phyloP scores from a whole-genome alignment of 2,113 vertebrate genomes.

The Scytalopus superciliaris region DNA sequence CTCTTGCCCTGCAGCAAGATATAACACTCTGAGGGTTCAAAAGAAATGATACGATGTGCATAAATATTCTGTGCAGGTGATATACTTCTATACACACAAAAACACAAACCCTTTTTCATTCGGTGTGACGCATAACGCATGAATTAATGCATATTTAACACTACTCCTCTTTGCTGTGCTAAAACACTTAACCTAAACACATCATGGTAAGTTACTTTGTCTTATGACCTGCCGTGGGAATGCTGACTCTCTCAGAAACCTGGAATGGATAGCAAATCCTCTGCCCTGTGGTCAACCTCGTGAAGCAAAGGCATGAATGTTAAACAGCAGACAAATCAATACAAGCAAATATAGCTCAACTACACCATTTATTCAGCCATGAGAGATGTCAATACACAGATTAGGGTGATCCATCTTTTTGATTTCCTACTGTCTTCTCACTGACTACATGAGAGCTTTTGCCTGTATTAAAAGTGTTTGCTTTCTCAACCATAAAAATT shows the following conservation, averaged over 20 bases:
- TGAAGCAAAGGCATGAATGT: conserved; percentile 88
- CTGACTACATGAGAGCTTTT: conserved; percentile 82
- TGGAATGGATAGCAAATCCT: conserved; percentile 78
- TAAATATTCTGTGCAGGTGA: not conserved
- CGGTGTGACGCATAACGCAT: not conserved
- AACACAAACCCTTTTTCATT: not conserved
- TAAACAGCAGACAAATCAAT: conserved; percentile 90
- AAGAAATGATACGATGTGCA: not conserved
- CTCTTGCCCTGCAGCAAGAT: not conserved
- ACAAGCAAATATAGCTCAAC: conserved; percentile 97
- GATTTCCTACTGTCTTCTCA: conserved; percentile 90
- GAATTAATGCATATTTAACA: conserved; percentile 43
- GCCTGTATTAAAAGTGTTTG: conserved; percentile 90
- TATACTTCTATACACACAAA: not conserved
- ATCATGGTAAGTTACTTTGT: conserved; percentile 74
- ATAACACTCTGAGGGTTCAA: not conserved
- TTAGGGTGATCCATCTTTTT: conserved; percentile 97
- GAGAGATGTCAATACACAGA: conserved; percentile 97
- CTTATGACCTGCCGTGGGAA: conserved; percentile 71
- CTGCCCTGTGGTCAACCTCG: conserved; percentile 86
- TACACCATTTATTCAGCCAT: conserved; percentile 96
- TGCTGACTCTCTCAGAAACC: conserved; percentile 75
- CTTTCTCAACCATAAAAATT: conserved; percentile 90
- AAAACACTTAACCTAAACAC: conserved; percentile 68
- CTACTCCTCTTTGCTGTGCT: conserved; percentile 38